These are phyloP conservation scores for Ornithorhynchus anatinus DNA, from an alignment of 2,113 vertebrate species.

Conservation along the genomic window DNA sequence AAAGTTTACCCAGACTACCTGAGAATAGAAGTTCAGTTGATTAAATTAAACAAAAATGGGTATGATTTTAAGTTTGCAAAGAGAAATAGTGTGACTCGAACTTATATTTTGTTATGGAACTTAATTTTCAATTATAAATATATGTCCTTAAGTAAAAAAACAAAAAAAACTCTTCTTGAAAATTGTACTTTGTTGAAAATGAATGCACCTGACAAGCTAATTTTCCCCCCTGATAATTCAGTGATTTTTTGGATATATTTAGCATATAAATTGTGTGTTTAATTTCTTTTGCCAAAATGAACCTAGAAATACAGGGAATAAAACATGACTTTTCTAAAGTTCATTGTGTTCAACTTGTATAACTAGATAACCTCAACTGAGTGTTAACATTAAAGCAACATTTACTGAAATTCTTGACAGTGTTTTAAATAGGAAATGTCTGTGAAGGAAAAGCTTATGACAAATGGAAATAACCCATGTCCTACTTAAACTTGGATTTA, in stretches of 20 bases:
- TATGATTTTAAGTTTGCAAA: background rate
- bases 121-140: background rate
- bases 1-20: too few species aligned
- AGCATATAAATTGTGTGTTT: background rate
- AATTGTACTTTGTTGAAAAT: background rate
- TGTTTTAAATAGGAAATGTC: slow-evolving; percentile 3
- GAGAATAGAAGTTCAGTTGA: too few species aligned
- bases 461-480: background rate
- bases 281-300: background rate
- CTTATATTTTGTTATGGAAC: background rate
- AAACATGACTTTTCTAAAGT: background rate
- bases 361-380: background rate
- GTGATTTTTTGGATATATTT: background rate
- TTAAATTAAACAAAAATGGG: too few species aligned
- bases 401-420: slow-evolving; percentile 7
- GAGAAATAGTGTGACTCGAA: background rate
- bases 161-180: slow-evolving; percentile 1
- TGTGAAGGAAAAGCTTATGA: background rate
- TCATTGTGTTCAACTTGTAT: background rate
- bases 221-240: background rate
- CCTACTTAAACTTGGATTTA: background rate
- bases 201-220: background rate
- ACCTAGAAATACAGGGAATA: background rate
- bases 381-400: background rate
- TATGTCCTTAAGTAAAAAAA: background rate